Evolutionary conservation across 2,113 vertebrate species (phyloP).

Genomic region (Pholis gunnellus): DNA sequence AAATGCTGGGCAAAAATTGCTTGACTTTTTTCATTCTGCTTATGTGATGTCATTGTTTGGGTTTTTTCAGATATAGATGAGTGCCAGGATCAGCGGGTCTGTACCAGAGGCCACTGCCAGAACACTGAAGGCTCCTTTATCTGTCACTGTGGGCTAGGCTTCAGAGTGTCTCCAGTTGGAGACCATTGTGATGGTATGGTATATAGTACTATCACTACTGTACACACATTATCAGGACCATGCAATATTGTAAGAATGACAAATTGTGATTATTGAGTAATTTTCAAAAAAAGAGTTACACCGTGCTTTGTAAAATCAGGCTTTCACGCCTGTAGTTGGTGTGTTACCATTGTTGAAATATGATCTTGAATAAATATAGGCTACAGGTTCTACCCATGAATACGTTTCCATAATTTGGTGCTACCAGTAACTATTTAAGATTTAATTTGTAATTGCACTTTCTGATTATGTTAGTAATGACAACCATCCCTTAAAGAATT

Average conservation of each 20-base stretch:
- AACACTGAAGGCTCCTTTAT: constrained; percentile 94
- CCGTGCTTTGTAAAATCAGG: not conserved
- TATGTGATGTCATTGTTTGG: constrained; percentile 2
- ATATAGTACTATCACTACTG: not conserved
- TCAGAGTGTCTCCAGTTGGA: constrained; percentile 82
- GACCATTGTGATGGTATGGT: constrained; percentile 92
- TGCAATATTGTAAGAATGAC: not conserved
- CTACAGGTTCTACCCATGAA: not conserved
- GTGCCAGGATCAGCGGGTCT: constrained; percentile 88
- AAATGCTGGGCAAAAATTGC: not conserved
- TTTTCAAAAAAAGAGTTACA: not conserved
- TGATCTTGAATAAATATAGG: no score
- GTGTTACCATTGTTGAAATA: not conserved
- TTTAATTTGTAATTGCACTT: not conserved
- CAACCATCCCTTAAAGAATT: no score
- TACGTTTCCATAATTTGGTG: not conserved
- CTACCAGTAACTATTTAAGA: not conserved
- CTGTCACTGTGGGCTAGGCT: constrained; percentile 91
- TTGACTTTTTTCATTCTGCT: not conserved
- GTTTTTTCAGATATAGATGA: constrained; percentile 90
- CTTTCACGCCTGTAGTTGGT: not conserved
- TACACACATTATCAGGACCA: not conserved
- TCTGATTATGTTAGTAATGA: not conserved
- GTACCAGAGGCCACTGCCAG: constrained; percentile 89
- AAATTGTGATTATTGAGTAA: not conserved